phyloP scores from a whole-genome alignment of 2,113 vertebrate species.

The Pachypanchax playfairii region DNA sequence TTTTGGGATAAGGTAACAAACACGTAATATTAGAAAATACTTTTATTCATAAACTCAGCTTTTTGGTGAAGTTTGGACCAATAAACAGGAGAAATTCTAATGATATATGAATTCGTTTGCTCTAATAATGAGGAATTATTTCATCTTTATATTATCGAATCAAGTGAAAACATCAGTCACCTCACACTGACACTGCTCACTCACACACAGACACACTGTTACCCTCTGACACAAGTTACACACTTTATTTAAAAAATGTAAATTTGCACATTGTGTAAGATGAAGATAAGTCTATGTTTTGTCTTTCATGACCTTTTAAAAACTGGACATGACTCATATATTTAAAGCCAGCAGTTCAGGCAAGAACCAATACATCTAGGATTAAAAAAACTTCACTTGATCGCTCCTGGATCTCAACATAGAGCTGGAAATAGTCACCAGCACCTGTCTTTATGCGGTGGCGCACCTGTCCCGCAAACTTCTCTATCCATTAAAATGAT shows the following conservation, averaged over 20 bases:
- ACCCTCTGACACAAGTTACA: slow-evolving; percentile 7
- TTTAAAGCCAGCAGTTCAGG: slow-evolving; percentile 42
- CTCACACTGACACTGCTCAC: slow-evolving; percentile 8
- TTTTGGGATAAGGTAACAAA: neutral
- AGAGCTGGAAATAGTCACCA: slow-evolving; percentile 76
- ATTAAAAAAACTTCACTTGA: slow-evolving; percentile 43
- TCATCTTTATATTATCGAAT: neutral
- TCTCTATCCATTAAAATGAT: slow-evolving; percentile 5
- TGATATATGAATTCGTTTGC: neutral
- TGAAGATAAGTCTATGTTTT: neutral
- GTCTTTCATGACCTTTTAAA: neutral
- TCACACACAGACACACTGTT: slow-evolving; percentile 5
- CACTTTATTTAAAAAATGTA: neutral
- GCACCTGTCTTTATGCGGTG: slow-evolving; percentile 88
- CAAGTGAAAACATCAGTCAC: neutral
- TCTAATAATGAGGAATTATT: neutral
- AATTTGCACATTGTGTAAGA: too few species aligned
- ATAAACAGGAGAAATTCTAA: slow-evolving; percentile 4
- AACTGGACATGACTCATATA: slow-evolving; percentile 15
- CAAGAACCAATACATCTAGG: slow-evolving; percentile 48
- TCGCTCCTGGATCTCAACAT: slow-evolving; percentile 68
- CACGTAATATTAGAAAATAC: neutral
- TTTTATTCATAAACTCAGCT: neutral
- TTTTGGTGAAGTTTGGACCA: neutral
- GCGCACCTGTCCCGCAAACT: slow-evolving; percentile 87